Conservation (phyloP, 1,140 invertebrate species). For the Drosophila sucinea region DNA sequence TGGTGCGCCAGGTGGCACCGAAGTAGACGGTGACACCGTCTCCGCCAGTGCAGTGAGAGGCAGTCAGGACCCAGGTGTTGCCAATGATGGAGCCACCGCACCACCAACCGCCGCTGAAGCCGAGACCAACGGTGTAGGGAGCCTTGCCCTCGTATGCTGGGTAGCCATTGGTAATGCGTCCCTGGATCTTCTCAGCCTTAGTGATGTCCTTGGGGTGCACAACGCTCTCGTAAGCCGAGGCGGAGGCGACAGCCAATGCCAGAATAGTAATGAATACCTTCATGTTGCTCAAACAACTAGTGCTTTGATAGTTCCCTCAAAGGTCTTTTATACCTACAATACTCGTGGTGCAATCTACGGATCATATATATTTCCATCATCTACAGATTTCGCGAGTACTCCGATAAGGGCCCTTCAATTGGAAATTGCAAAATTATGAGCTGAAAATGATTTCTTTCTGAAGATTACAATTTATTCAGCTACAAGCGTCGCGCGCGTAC, state of each 20-base stretch:
- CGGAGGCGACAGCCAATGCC: not conserved
- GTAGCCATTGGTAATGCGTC: conserved; percentile 45
- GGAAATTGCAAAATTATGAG: too few relatives aligned
- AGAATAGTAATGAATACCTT: conserved; percentile 5
- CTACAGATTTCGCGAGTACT: not conserved
- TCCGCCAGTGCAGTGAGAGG: conserved; percentile 84
- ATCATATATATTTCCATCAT: not conserved
- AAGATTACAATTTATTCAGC: too few relatives aligned
- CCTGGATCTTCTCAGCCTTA: not conserved
- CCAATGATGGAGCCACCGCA: conserved; percentile 84
- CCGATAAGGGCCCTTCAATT: not conserved
- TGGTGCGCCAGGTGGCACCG: conserved; percentile 53
- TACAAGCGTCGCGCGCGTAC: too few relatives aligned
- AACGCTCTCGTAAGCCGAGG: not conserved
- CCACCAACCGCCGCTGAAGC: conserved; percentile 51
- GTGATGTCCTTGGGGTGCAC: conserved; percentile 54
- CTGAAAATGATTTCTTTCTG: too few relatives aligned
- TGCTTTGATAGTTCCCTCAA: not conserved
- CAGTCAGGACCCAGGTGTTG: conserved; percentile 84
- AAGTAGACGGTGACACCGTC: conserved; percentile 43
- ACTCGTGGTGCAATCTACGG: not conserved
- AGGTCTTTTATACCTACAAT: not conserved
- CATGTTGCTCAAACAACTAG: conserved; percentile 1
- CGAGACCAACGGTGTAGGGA: conserved; percentile 83
- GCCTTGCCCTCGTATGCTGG: conserved; percentile 77